Percentiles rank a stretch among this genome's conserved stretches.
phyloP scores from a whole-genome alignment of 2,113 vertebrate genomes.

The Oceanodroma tethys region DNA sequence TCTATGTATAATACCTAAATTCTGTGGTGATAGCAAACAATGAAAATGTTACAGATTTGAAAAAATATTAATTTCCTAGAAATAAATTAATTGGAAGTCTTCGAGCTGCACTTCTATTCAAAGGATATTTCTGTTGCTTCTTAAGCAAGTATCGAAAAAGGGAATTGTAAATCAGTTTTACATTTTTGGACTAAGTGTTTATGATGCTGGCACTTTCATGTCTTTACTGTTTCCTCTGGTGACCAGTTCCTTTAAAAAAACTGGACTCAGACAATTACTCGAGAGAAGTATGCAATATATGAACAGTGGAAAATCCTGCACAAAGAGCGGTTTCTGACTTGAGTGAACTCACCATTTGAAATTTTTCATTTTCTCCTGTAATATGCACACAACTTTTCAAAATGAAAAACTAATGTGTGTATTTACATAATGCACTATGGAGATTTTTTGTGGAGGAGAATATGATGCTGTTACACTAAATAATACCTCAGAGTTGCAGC shows the following conservation, averaged over 20 bases:
- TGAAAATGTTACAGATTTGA: not conserved
- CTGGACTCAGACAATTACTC: not conserved
- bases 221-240: not conserved
- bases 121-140: not conserved
- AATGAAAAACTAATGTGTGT: not conserved
- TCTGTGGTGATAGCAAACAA: not conserved
- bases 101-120: not conserved
- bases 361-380: not conserved
- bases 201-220: not conserved
- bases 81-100: not conserved
- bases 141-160: not conserved
- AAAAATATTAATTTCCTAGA: not conserved
- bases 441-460: not conserved
- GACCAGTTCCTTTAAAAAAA: not conserved
- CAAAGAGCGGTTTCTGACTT: not conserved
- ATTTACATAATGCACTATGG: not conserved
- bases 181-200: not conserved
- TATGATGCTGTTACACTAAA: not conserved
- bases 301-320: not conserved
- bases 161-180: not conserved
- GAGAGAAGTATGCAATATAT: not conserved
- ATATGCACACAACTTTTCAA: not conserved
- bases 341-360: not conserved
- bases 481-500: not conserved
- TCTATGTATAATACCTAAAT: not conserved